phyloP scores from a whole-genome alignment of 1,140 invertebrate species.

The Sinella curviseta region DNA sequence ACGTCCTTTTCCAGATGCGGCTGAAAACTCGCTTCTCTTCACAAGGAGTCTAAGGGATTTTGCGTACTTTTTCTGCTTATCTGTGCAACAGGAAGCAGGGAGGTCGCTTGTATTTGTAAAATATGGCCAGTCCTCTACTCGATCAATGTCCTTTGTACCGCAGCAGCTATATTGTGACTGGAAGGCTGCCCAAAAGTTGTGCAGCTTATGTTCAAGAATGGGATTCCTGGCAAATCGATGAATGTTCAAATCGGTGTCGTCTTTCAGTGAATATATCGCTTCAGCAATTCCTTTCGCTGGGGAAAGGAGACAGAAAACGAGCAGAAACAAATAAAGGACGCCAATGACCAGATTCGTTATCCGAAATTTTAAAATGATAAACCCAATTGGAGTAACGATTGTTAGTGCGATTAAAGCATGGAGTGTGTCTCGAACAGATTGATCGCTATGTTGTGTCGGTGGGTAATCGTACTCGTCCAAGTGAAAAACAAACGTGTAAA shows the following conservation, averaged over 20 bases:
- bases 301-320: background rate
- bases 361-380: background rate
- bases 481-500: background rate
- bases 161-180: background rate
- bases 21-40: no score
- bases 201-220: background rate
- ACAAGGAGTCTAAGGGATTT: background rate
- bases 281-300: background rate
- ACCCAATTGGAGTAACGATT: conserved; percentile 2
- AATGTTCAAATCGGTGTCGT: background rate
- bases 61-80: background rate
- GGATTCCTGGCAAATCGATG: background rate
- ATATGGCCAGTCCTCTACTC: background rate
- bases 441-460: background rate
- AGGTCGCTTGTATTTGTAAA: background rate
- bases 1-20: background rate
- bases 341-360: background rate
- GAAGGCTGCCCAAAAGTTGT: background rate
- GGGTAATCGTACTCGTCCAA: background rate
- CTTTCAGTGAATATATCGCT: background rate
- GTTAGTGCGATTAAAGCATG: background rate
- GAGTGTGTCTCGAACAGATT: background rate
- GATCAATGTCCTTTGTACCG: background rate
- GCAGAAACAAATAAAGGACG: background rate
- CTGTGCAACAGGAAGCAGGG: background rate